Percentiles rank a stretch among this genome's conserved stretches.
phyloP scores from a whole-genome alignment of 2,113 vertebrate genomes.

The Notiomystis cincta region DNA sequence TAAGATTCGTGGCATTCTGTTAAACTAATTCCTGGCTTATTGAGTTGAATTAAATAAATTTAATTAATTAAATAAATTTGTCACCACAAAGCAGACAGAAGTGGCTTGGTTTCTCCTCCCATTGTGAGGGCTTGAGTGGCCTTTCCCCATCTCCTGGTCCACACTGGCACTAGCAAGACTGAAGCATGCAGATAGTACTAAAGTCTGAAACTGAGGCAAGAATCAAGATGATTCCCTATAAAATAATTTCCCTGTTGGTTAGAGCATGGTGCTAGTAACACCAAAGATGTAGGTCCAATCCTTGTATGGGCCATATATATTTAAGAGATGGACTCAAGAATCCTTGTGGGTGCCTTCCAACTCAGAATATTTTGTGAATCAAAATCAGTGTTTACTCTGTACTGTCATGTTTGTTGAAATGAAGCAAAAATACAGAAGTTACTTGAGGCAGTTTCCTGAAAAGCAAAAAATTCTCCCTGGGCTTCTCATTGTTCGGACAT shows the following conservation, averaged over 20 bases:
- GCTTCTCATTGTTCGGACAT: background rate
- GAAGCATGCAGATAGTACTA: too few species aligned
- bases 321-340: background rate
- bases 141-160: background rate
- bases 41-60: background rate
- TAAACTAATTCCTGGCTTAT: background rate
- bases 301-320: rapidly evolving
- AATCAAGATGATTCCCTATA: background rate
- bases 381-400: background rate
- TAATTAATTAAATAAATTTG: background rate
- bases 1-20: background rate
- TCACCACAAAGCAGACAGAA: background rate
- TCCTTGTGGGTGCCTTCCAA: background rate
- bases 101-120: background rate
- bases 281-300: background rate
- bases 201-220: background rate
- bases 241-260: background rate
- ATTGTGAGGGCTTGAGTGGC: background rate
- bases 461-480: background rate
- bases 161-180: background rate
- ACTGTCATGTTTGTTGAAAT: background rate
- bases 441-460: background rate
- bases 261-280: background rate
- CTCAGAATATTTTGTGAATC: background rate
- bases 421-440: background rate